Base-by-base conservation (phyloP, 2,113 vertebrate species). In the Copsychus sechellarum region DNA sequence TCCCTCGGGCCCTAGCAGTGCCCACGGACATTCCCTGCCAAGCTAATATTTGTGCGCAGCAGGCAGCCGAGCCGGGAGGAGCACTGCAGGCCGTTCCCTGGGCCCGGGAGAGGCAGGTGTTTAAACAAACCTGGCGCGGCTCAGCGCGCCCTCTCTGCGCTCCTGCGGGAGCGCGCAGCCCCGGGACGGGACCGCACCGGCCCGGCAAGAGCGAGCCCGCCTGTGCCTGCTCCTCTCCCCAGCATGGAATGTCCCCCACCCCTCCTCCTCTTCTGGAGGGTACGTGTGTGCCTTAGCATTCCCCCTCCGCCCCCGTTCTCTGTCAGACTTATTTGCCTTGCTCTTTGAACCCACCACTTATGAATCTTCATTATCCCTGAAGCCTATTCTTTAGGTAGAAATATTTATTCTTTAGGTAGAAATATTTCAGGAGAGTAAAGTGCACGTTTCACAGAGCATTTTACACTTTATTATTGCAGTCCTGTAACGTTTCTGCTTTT, bases 31-130 rank as follows among this genome's bases (percentile, higher is more conserved):
- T 34, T 14, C 47, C n/a, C 64, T 3, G 26, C 67, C 88, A 36
- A 81, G 21, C 51, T 1, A 34, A 31, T 5, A 34, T 5, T 14
- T 38, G 38, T 2, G 36, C 45, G 1, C 80, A 24, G 34, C 23
- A 60, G 64, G 18, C 54, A 23, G 6, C 9, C 5, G 20, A 72
- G 38, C 29, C 6, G 21, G 4, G 54, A 10, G 54, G 38, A 66
- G 47, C 0, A 1, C 22, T 58, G 24, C 18, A 0, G 15, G 11
- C 5, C 1, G 14, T 7, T 67, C 53, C 2, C 50, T 21, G 3
- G 92, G 85, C 78, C 18, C 2, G 5, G 51, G 20, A 53, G 26
- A 3, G 83, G 83, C 92, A 94, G 88, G 86, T 92, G 91, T 80
- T 71, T 14, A 38, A 71, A 86, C 91, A 81, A 67, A 8, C 85